phyloP scores from a whole-genome alignment of 2,888 invertebrate species.

The Strigamia maritima region DNA sequence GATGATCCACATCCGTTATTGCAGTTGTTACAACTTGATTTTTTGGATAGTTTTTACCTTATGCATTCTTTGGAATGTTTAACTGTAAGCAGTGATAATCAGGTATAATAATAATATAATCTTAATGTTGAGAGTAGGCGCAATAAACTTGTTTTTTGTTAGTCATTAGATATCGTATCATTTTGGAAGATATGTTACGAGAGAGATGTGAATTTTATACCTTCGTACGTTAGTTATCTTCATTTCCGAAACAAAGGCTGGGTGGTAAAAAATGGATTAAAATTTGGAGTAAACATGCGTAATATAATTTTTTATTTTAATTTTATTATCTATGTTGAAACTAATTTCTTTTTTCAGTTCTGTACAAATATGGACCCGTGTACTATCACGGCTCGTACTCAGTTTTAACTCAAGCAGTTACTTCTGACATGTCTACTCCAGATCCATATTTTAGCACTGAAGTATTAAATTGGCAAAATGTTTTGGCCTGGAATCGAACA shows the following conservation, averaged over 20 bases:
- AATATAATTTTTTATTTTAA: constrained; percentile 52
- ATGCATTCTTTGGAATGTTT: not conserved
- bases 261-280: constrained; percentile 81
- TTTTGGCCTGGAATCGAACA: constrained; percentile 25
- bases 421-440: not conserved
- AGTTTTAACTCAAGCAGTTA: not conserved
- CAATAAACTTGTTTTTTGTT: not conserved
- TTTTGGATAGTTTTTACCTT: not conserved
- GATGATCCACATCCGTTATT: constrained; percentile 5
- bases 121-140: no score
- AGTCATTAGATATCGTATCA: not conserved
- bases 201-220: constrained; percentile 62
- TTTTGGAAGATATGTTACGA: constrained; percentile 62
- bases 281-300: constrained; percentile 86
- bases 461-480: constrained; percentile 4
- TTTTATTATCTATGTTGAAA: not conserved
- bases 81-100: not conserved
- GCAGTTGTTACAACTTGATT: not conserved
- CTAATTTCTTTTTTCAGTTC: constrained; percentile 1
- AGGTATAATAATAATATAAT: not conserved
- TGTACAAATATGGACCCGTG: constrained; percentile 22
- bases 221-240: constrained; percentile 75
- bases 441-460: not conserved
- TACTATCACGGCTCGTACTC: constrained; percentile 31
- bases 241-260: constrained; percentile 85